phyloP scores from a whole-genome alignment of 1,140 invertebrate species.

The Drosophila yakuba region DNA sequence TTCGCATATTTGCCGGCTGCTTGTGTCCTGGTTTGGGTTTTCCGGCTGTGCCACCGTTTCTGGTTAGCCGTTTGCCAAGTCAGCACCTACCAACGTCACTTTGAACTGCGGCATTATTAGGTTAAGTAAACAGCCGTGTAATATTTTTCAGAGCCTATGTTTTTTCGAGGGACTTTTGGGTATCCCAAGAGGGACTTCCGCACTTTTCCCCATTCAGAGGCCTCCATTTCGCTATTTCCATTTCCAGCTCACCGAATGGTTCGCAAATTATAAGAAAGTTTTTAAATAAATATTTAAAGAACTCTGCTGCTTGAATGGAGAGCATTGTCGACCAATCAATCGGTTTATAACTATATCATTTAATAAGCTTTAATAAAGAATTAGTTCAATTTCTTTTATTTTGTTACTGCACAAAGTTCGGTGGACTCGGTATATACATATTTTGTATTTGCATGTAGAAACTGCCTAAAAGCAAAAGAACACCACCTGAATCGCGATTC shows the following conservation, averaged over 20 bases:
- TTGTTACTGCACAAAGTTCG: slow-evolving; percentile 3
- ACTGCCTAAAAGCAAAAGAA: not conserved
- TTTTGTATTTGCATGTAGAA: not conserved
- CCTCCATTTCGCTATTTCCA: not conserved
- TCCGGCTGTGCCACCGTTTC: slow-evolving; percentile 17
- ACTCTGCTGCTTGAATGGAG: not conserved
- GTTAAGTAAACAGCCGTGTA: slow-evolving; percentile 80
- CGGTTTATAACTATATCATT: too few species aligned
- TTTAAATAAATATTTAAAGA: slow-evolving; percentile 14
- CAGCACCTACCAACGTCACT: slow-evolving; percentile 54
- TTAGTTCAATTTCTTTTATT: not conserved
- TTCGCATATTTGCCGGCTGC: slow-evolving; percentile 58
- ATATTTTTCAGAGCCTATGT: slow-evolving; percentile 43
- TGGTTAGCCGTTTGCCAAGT: slow-evolving; percentile 43
- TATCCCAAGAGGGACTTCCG: slow-evolving; percentile 13
- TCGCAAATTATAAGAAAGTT: not conserved
- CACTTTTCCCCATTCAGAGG: not conserved
- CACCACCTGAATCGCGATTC: not conserved
- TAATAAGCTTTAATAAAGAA: too few species aligned
- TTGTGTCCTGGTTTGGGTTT: slow-evolving; percentile 30
- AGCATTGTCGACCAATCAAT: not conserved
- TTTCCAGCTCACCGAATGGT: not conserved
- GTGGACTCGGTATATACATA: not conserved
- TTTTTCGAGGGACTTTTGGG: not conserved
- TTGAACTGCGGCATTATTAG: slow-evolving; percentile 69